Percentiles rank a stretch among this genome's conserved stretches.
These are phyloP conservation scores for Lepidurus apus DNA, from an alignment of 1,140 invertebrate species.

Conservation along the genomic window DNA sequence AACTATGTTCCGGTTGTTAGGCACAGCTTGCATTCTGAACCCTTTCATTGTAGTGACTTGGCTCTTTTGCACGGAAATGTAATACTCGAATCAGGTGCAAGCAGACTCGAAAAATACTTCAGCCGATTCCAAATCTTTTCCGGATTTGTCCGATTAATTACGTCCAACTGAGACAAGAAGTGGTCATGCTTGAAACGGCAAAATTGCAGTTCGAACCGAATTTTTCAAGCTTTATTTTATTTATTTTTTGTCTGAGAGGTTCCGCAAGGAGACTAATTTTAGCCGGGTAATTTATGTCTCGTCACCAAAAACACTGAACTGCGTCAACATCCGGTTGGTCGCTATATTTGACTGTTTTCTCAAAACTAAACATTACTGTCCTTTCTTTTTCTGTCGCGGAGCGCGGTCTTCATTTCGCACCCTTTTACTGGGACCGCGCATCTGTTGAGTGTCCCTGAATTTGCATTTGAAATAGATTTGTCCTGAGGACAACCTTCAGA, in stretches of 20 bases:
- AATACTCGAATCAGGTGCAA: background rate
- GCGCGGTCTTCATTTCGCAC: background rate
- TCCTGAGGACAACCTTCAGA: background rate
- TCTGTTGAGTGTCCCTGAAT: background rate
- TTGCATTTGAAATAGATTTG: constrained; percentile 19
- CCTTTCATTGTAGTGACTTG: background rate
- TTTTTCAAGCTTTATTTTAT: background rate
- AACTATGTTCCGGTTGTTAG: background rate
- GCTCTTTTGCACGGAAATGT: background rate
- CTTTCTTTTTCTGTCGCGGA: background rate
- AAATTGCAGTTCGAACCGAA: background rate
- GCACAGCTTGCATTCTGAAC: background rate
- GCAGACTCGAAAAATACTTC: background rate
- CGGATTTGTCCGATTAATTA: background rate
- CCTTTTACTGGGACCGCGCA: background rate
- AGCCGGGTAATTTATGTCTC: background rate
- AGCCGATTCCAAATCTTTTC: background rate
- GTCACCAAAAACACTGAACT: constrained; percentile 1
- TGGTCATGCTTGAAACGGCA: background rate
- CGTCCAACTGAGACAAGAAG: background rate
- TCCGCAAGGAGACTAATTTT: background rate
- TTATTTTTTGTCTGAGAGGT: background rate
- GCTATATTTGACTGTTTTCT: constrained; percentile 19
- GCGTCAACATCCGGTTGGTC: constrained; percentile 8
- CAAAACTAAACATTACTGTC: background rate